Evolutionary conservation across 2,113 vertebrate species (phyloP), one percentile per base, ranked within the genome.

Genomic region (Tichodroma muraria): DNA sequence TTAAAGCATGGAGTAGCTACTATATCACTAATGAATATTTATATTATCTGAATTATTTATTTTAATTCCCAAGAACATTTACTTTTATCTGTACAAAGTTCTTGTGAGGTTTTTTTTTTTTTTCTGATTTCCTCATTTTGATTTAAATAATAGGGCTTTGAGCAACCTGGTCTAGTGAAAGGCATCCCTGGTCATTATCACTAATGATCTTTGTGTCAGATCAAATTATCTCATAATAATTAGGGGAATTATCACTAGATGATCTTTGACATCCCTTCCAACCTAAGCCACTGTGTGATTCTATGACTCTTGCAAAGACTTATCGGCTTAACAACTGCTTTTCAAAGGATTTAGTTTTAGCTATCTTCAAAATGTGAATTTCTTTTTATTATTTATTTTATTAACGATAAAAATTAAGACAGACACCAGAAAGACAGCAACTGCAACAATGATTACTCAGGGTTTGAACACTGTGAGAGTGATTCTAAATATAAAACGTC

Each of bases 401-500:
- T 89, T 95, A n/a, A n/a, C n/a, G n/a, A n/a, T n/a, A n/a, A n/a
- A n/a, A n/a, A n/a, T n/a, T n/a, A n/a, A n/a, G n/a, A n/a, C n/a
- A n/a, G n/a, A n/a, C 35, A 68, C 11, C 8, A 94, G 50, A 82
- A 70, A 80, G 59, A 45, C 28, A 73, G 35, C 31, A 85, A 83
- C 27, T 78, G 27, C 60, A 78, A 71, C 15, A 40, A 53, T 1
- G 9, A 61, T 42, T 64, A 50, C 52, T 72, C 33, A 20, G 33
- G 9, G 23, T 50, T 61, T 80, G 50, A 94, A 76, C 45, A 54
- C 30, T 47, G n/a, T 37, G 31, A 80, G 20, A 88, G 37, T 73
- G 59, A 83, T 85, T 92, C 89, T 91, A 95, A 95, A 93, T 91
- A 93, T 91, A 94, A 94, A 93, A 80, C 73, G 31, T 60, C 37